phyloP scores from a whole-genome alignment of 2,888 invertebrate species.

The Sepiola atlantica region DNA sequence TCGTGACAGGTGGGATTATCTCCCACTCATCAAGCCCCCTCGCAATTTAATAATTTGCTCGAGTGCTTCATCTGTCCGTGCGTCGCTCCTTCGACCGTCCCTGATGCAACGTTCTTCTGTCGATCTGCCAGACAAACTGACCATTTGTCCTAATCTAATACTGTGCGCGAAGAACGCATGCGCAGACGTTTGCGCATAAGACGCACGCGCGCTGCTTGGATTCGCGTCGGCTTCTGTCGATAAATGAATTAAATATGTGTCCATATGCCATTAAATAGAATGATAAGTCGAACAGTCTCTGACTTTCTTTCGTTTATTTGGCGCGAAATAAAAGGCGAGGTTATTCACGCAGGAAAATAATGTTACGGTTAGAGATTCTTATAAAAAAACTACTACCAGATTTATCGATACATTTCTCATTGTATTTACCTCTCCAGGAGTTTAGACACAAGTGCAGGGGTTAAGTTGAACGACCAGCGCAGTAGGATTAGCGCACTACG shows the following conservation, averaged over 20 bases:
- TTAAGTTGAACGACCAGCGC: no score
- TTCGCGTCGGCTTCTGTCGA: background rate
- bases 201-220: background rate
- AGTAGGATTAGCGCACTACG: no score
- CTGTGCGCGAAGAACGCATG: background rate
- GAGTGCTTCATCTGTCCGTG: background rate
- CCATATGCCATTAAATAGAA: background rate
- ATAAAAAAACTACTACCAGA: no score
- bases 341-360: no score
- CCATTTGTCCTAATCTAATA: background rate
- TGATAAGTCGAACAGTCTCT: background rate
- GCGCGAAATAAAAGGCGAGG: no score
- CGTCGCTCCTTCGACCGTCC: background rate
- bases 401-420: no score
- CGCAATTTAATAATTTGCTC: background rate
- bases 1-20: background rate
- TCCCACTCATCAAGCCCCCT: background rate
- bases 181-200: background rate
- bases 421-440: no score
- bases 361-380: no score
- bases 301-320: background rate
- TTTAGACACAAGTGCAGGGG: no score
- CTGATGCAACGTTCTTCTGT: background rate
- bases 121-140: background rate
- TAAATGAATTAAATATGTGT: background rate